Evolutionary conservation across 2,113 vertebrate species (phyloP).

Genomic region (Plestiodon gilberti): DNA sequence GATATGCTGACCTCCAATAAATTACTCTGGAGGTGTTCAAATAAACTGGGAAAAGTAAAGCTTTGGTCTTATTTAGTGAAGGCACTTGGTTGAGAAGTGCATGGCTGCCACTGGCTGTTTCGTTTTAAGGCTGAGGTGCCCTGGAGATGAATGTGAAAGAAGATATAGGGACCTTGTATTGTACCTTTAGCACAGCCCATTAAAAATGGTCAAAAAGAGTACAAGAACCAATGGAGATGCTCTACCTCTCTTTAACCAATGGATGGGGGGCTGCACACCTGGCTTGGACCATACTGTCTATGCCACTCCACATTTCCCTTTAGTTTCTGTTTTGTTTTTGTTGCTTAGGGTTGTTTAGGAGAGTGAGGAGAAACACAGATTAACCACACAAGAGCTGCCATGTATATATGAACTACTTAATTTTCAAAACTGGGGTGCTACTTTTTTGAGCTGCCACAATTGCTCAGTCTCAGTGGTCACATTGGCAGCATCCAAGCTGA

Average conservation of each 20-base stretch:
- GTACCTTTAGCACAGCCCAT: constrained; percentile 25
- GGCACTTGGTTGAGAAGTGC: accelerated
- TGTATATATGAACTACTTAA: not conserved
- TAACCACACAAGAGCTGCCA: too few relatives aligned
- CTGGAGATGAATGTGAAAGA: not conserved
- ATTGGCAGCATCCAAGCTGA: not conserved
- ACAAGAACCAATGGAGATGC: not conserved
- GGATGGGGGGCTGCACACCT: not conserved
- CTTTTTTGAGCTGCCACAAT: too few relatives aligned
- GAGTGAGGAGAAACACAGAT: not conserved
- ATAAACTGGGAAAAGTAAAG: constrained; percentile 43
- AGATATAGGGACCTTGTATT: not conserved
- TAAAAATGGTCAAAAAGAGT: constrained; percentile 16
- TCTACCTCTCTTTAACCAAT: not conserved
- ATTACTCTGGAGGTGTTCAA: constrained; percentile 60
- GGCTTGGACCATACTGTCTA: not conserved
- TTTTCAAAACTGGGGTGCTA: too few relatives aligned
- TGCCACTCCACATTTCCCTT: not conserved
- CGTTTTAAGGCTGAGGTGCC: constrained; percentile 18
- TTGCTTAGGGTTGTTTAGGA: not conserved
- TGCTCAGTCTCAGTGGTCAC: not conserved
- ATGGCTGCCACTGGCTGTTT: not conserved
- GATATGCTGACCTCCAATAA: constrained; percentile 53
- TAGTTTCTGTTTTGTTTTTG: not conserved
- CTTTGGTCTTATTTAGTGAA: constrained; percentile 14